Evolutionary conservation across 2,888 invertebrate species (phyloP).

Genomic region (Spilosoma lubricipeda): DNA sequence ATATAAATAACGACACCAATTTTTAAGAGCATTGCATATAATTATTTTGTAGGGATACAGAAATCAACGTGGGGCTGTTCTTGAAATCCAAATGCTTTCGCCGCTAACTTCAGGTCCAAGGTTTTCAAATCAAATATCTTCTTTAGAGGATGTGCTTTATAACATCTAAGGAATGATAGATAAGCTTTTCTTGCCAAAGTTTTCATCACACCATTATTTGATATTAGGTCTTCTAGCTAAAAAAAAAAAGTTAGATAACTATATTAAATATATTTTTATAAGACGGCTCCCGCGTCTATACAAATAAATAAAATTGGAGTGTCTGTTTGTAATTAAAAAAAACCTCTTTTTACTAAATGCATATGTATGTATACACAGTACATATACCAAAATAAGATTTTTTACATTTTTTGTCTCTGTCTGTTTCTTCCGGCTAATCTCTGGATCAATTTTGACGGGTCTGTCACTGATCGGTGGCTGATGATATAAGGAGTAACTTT

Average conservation of each 20-base stretch:
- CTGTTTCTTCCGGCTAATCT: too few relatives aligned
- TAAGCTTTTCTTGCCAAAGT: slow-evolving; percentile 97
- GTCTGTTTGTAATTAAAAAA: too few relatives aligned
- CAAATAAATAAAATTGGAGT: too few relatives aligned
- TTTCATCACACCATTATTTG: slow-evolving; percentile 96
- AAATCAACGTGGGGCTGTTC: slow-evolving; percentile 97
- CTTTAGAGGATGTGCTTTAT: slow-evolving; percentile 97
- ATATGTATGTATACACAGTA: too few relatives aligned
- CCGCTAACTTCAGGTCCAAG: slow-evolving; percentile 94
- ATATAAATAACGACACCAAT: background rate
- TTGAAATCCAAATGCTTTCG: slow-evolving; percentile 96
- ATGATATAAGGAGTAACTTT: too few relatives aligned
- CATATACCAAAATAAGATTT: too few relatives aligned
- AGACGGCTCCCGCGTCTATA: too few relatives aligned
- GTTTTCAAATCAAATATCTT: slow-evolving; percentile 96
- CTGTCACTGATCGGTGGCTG: too few relatives aligned
- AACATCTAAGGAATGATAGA: slow-evolving; percentile 97
- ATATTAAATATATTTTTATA: too few relatives aligned
- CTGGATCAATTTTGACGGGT: too few relatives aligned
- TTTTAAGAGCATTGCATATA: background rate
- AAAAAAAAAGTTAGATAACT: background rate
- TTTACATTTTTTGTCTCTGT: too few relatives aligned
- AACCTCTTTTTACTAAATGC: too few relatives aligned
- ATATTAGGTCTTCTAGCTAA: slow-evolving; percentile 96
- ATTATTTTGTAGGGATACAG: slow-evolving; percentile 85